A percentile compares a stretch with the other conserved stretches of the same genome.
phyloP scores from a whole-genome alignment of 2,888 invertebrate genomes.

The Dicroscelio sp. region DNA sequence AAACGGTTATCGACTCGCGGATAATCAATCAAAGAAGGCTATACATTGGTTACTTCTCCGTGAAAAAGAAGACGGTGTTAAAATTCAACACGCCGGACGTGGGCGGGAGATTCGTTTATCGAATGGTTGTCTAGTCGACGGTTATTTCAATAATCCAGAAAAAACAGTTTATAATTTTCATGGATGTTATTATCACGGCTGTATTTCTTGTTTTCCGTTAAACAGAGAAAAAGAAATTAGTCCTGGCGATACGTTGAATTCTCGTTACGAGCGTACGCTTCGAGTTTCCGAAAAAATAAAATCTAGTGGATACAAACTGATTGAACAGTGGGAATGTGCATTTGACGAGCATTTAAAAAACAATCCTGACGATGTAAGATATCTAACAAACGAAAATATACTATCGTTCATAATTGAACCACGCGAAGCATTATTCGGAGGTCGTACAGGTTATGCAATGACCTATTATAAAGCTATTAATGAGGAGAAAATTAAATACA shows the following conservation, averaged over 20 bases:
- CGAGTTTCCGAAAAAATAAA: not conserved
- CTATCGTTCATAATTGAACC: not conserved
- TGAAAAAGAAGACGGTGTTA: not conserved
- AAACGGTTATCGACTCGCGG: too few species aligned
- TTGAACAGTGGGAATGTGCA: not conserved
- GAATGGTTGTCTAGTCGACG: not conserved
- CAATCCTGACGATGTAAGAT: not conserved
- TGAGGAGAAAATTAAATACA: slow-evolving; percentile 23
- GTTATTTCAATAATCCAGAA: not conserved
- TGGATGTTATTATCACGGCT: not conserved
- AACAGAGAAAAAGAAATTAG: not conserved
- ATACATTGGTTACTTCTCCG: not conserved
- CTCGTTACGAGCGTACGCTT: not conserved
- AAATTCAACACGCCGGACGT: not conserved
- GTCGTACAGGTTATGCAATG: not conserved
- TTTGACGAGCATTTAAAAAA: not conserved
- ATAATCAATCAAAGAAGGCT: not conserved
- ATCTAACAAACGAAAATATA: not conserved
- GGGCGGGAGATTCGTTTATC: not conserved
- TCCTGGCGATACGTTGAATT: not conserved
- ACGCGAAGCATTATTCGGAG: not conserved
- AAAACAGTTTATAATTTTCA: not conserved
- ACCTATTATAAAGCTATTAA: not conserved
- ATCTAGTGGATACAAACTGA: not conserved
- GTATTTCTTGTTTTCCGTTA: not conserved